phyloP scores from a whole-genome alignment of 2,888 invertebrate genomes.

The Drosophila anceps region DNA sequence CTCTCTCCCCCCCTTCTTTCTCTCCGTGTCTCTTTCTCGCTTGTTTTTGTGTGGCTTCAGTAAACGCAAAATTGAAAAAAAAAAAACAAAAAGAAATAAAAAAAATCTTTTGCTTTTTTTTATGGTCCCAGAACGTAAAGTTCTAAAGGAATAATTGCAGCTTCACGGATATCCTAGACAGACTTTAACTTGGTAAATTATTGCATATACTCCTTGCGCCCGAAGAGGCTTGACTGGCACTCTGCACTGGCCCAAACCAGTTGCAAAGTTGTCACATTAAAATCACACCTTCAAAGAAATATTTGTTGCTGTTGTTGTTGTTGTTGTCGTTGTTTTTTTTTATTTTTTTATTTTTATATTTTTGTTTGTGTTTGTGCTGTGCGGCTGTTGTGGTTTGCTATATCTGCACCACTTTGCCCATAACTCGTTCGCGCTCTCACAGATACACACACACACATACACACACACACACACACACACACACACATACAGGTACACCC shows the following conservation, averaged over 20 bases:
- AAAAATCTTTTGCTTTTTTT: slow-evolving; percentile 33
- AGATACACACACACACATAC: slow-evolving; percentile 24
- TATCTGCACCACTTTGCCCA: slow-evolving; percentile 69
- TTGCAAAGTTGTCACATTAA: slow-evolving; percentile 82
- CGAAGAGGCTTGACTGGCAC: slow-evolving; percentile 10
- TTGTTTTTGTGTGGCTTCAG: slow-evolving; percentile 63
- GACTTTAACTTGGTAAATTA: slow-evolving; percentile 50
- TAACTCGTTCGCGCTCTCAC: slow-evolving; percentile 70
- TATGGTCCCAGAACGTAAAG: slow-evolving; percentile 51
- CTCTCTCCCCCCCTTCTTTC: slow-evolving; percentile 8
- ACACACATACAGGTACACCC: slow-evolving; percentile 50
- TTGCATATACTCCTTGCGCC: slow-evolving; percentile 39
- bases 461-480: slow-evolving; percentile 21
- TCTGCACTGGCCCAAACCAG: slow-evolving; percentile 59
- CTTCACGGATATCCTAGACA: slow-evolving; percentile 48
- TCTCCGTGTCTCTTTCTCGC: slow-evolving; percentile 4
- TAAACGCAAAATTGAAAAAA: slow-evolving; percentile 25
- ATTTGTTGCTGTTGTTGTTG: slow-evolving; percentile 67
- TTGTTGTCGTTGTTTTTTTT: slow-evolving; percentile 47
- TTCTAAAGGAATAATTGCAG: slow-evolving; percentile 54
- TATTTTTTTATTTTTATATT: background rate
- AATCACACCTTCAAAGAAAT: slow-evolving; percentile 77
- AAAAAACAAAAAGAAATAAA: slow-evolving; percentile 1
- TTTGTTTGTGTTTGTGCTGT: slow-evolving; percentile 5
- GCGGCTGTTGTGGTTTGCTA: slow-evolving; percentile 51